Percentiles rank a stretch among this genome's conserved stretches.
phyloP scores from a whole-genome alignment of 1,140 invertebrate species.

The Eumeta japonica region DNA sequence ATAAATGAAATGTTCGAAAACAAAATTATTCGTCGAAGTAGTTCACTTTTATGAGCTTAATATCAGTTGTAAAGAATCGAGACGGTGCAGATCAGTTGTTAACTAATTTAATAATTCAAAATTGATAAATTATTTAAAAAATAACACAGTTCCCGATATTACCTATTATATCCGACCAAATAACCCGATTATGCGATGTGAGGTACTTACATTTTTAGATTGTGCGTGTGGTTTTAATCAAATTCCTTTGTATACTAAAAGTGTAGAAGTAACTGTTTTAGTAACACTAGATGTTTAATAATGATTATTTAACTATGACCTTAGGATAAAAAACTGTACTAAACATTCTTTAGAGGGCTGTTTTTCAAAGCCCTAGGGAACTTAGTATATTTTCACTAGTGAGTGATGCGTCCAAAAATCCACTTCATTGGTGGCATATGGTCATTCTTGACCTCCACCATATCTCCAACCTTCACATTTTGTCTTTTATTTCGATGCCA shows the following conservation, averaged over 20 bases:
- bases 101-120: too few relatives aligned
- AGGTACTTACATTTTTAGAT: conserved; percentile 30
- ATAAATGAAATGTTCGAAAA: conserved; percentile 7
- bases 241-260: conserved; percentile 32
- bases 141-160: conserved; percentile 41
- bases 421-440: too few relatives aligned
- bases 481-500: too few relatives aligned
- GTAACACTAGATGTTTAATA: conserved; percentile 35
- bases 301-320: conserved; percentile 20
- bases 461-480: too few relatives aligned
- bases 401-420: too few relatives aligned
- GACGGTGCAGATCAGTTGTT: conserved; percentile 10
- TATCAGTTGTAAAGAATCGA: conserved; percentile 16
- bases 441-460: too few relatives aligned
- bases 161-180: conserved; percentile 47
- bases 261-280: conserved; percentile 46
- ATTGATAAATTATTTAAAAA: too few relatives aligned
- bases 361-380: conserved; percentile 9
- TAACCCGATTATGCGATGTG: conserved; percentile 24
- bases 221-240: conserved; percentile 49
- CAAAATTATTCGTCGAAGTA: conserved; percentile 6
- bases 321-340: conserved; percentile 29
- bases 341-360: conserved; percentile 18
- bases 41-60: conserved; percentile 13
- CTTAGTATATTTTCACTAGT: not conserved